phyloP scores from a whole-genome alignment of 64 coral and sea anemone species.

The Porites australiensis region DNA sequence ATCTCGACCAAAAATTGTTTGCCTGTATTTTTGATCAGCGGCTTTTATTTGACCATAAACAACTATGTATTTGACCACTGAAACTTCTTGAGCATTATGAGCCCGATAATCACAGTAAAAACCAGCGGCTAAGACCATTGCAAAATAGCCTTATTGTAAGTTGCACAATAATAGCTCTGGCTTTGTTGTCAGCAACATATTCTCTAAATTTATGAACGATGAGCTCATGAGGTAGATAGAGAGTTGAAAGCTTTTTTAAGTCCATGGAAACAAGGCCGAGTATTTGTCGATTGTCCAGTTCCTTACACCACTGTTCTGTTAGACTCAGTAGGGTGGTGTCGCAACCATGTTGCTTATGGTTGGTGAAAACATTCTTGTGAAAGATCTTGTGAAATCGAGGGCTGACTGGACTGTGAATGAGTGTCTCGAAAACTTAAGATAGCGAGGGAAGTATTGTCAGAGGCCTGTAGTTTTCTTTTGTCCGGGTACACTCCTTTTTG shows the following conservation, averaged over 20 bases:
- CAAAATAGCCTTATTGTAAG: too few species aligned
- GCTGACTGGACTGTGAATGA: not conserved
- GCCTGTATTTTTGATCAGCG: too few species aligned
- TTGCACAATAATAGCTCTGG: not conserved
- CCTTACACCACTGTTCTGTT: not conserved
- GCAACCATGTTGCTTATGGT: too few species aligned
- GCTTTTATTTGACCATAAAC: too few species aligned
- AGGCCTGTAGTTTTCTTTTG: conserved; percentile 47
- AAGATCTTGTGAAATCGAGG: not conserved
- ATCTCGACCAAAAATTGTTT: too few species aligned
- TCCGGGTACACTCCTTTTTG: conserved; percentile 22
- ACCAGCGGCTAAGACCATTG: too few species aligned
- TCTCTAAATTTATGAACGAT: conserved; percentile 39
- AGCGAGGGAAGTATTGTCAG: not conserved
- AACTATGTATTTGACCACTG: too few species aligned
- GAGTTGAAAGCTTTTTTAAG: not conserved
- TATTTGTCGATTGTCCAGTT: not conserved
- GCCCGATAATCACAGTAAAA: too few species aligned
- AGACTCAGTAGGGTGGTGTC: too few species aligned
- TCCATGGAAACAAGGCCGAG: too few species aligned
- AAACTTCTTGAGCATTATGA: too few species aligned
- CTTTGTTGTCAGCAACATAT: conserved; percentile 33
- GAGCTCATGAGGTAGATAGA: not conserved
- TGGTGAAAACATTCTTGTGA: not conserved
- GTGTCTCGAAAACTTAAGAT: conserved; percentile 50